phyloP scores from a whole-genome alignment of 1,140 invertebrate genomes.

The Coelopa frigida region DNA sequence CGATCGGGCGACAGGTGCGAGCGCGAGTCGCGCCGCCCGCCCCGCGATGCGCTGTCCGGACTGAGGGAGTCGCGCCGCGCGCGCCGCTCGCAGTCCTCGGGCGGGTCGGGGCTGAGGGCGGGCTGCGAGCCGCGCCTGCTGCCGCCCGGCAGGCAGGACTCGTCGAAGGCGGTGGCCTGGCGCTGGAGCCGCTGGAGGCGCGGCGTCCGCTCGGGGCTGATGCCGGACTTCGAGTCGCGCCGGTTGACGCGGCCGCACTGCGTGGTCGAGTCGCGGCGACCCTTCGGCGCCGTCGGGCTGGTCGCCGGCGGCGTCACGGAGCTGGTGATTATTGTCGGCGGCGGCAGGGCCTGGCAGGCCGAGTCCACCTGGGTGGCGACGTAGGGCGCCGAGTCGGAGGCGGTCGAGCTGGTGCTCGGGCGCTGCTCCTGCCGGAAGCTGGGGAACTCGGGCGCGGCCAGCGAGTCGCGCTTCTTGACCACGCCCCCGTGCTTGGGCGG shows the following conservation, averaged over 20 bases:
- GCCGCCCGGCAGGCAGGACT: slow-evolving; percentile 64
- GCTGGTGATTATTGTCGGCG: slow-evolving; percentile 73
- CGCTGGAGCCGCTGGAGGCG: slow-evolving; percentile 67
- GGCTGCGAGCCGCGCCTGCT: slow-evolving; percentile 68
- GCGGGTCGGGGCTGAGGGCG: slow-evolving; percentile 68
- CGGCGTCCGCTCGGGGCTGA: slow-evolving; percentile 59
- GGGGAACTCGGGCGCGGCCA: slow-evolving; percentile 47
- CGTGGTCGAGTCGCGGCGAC: slow-evolving; percentile 73
- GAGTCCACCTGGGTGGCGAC: slow-evolving; percentile 48
- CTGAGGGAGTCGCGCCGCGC: slow-evolving; percentile 75
- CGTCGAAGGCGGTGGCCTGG: slow-evolving; percentile 83
- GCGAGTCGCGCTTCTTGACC: slow-evolving; percentile 59
- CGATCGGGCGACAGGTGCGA: slow-evolving; percentile 74
- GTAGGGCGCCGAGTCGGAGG: slow-evolving; percentile 58
- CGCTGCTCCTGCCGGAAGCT: slow-evolving; percentile 57
- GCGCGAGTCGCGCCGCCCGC: slow-evolving; percentile 64
- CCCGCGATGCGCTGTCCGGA: slow-evolving; percentile 72
- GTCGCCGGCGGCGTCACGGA: slow-evolving; percentile 71
- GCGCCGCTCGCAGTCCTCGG: slow-evolving; percentile 53
- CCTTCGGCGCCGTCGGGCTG: slow-evolving; percentile 57
- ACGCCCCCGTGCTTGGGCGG: slow-evolving; percentile 53
- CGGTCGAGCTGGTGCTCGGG: slow-evolving; percentile 71
- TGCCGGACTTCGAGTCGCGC: slow-evolving; percentile 58
- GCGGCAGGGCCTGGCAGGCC: slow-evolving; percentile 57
- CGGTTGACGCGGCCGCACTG: slow-evolving; percentile 61